Evolutionary conservation across 2,888 invertebrate species (phyloP), one percentile per base, ranked within the genome.

Genomic region (Erynnis tages): DNA sequence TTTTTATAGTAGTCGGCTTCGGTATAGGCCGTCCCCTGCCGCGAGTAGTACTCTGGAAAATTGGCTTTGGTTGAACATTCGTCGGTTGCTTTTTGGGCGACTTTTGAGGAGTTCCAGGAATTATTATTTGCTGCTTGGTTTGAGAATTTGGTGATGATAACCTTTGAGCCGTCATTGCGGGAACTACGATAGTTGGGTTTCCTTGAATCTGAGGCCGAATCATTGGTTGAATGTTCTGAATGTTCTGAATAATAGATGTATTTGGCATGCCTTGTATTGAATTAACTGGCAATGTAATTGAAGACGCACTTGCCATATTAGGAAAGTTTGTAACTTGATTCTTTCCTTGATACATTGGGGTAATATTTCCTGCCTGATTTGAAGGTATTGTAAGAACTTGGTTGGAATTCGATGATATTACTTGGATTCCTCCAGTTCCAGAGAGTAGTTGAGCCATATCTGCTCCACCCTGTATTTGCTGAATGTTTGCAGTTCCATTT

Each of bases 181-280:
- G 88, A 13, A 89, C 77, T 25, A 90, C 81, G 38, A 89, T 89
- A 4, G 90, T 86, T n/a, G 78, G 82, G 61, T 86, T 89, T 1
- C 85, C 83, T 65, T 88, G 89, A 30, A 90, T 69, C 60, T 87
- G 85, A 5, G 88, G 85, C 30, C 90, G 71, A 27, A 90, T 89
- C 87, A 90, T 90, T 2, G 90, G 87, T 59, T 90, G 90, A 49
- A 90, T 88, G 56, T 90, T 90, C 65, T 90, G 90, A 49, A 90
- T 88, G 56, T 90, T 90, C 65, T 88, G 88, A 57, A 89, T 87
- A 25, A 89, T 84, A 4, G 89, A 85, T 19, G 82, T 71, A 55
- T 81, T 76, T 8, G 82, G 81, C 82, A 90, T 85, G 50, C 87
- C 88, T 63, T 89, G 89, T 58, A 90, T 76, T 1, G 90, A 89